Percentiles rank a stretch among this genome's conserved stretches.
Evolutionary conservation across 2,113 vertebrate genomes (phyloP).

Genomic region (Perccottus glenii): DNA sequence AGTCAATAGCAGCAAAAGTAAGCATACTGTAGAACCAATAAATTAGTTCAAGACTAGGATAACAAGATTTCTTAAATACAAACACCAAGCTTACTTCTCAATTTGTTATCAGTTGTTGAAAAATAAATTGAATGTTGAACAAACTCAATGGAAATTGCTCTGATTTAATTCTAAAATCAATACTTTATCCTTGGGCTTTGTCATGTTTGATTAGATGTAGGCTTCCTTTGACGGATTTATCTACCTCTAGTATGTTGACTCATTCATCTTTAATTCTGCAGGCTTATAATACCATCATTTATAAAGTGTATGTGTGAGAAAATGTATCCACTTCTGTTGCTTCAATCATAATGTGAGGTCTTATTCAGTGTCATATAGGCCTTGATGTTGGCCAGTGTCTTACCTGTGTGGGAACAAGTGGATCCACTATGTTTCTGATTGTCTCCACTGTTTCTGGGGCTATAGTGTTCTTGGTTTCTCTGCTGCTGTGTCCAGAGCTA

Average conservation of each 20-base stretch:
- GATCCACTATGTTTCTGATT: constrained; percentile 75
- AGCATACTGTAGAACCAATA: background rate
- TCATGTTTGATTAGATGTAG: background rate
- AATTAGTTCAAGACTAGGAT: background rate
- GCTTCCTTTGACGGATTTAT: too few relatives aligned
- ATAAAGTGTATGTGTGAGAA: too few relatives aligned
- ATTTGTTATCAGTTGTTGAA: background rate
- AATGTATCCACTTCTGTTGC: background rate
- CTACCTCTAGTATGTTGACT: background rate
- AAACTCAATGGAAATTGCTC: too few relatives aligned
- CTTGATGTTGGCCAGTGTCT: background rate
- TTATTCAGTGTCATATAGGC: background rate
- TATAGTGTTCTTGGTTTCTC: constrained; percentile 50
- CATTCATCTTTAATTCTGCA: background rate
- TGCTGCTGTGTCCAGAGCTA: constrained; percentile 66
- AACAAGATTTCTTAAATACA: too few relatives aligned
- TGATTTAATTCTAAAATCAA: background rate
- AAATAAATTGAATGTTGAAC: background rate
- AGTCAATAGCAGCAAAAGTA: background rate
- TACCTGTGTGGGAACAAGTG: constrained; percentile 87
- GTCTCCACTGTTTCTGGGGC: constrained; percentile 65
- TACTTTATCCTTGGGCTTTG: background rate
- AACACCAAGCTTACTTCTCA: background rate
- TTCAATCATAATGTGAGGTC: background rate
- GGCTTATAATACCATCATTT: too few relatives aligned